phyloP scores from a whole-genome alignment of 2,888 invertebrate genomes.

The Ditula angustiorana region DNA sequence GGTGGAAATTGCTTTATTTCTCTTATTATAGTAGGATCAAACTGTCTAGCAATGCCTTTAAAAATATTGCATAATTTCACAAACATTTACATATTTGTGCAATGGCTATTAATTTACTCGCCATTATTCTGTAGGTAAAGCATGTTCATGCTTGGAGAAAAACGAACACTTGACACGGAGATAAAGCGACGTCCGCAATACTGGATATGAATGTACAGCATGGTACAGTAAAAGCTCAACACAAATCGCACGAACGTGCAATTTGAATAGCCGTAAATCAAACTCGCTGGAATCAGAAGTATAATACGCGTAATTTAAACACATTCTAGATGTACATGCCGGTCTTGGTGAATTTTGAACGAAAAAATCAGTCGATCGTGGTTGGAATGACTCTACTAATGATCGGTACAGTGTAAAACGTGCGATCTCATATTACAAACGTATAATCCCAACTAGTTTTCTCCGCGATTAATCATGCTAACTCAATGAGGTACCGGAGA shows the following conservation, averaged over 20 bases:
- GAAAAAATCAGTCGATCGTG: conserved; percentile 66
- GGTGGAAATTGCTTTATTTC: conserved; percentile 61
- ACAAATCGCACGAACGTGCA: conserved; percentile 58
- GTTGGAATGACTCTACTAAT: conserved; percentile 67
- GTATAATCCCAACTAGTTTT: conserved; percentile 73
- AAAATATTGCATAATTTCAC: conserved; percentile 9
- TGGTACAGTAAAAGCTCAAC: conserved; percentile 48
- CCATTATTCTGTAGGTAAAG: neutral
- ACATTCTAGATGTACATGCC: conserved; percentile 56
- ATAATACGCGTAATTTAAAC: conserved; percentile 68
- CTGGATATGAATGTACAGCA: conserved; percentile 31
- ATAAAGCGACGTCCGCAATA: neutral
- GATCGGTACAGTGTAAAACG: conserved; percentile 66
- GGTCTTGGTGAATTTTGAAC: conserved; percentile 60
- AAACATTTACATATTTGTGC: neutral
- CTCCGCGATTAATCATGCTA: conserved; percentile 79
- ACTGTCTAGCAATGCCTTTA: conserved; percentile 21
- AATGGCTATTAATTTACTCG: conserved; percentile 40
- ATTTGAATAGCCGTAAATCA: conserved; percentile 59
- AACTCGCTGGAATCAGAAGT: conserved; percentile 57
- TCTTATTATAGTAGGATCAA: conserved; percentile 9
- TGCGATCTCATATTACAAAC: conserved; percentile 69
- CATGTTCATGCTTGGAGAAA: neutral
- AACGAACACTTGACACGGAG: neutral
- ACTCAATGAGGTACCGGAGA: conserved; percentile 71